Conservation (phyloP, 1,140 invertebrate species). For the Drosophila chauvacae region DNA sequence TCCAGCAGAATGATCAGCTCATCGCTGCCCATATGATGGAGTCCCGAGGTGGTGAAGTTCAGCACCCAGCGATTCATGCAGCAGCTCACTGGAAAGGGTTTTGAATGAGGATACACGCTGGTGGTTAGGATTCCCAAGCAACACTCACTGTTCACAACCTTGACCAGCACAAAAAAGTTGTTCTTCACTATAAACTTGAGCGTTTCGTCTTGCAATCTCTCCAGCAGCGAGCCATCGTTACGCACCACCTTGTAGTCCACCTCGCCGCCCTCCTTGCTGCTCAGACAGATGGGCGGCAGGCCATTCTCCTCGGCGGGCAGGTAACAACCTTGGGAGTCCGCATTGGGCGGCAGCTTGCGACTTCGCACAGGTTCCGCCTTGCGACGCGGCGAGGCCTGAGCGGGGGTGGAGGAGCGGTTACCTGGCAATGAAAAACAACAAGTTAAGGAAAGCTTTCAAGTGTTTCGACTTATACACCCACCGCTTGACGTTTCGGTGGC, state of each 20-base stretch:
- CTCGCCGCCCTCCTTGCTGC: conserved; percentile 77
- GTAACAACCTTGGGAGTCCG: conserved; percentile 86
- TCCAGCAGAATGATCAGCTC: conserved; percentile 93
- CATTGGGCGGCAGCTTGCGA: conserved; percentile 80
- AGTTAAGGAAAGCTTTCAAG: too few species aligned
- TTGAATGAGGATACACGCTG: conserved; percentile 11
- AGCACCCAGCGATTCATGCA: conserved; percentile 92
- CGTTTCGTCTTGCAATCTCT: conserved; percentile 87
- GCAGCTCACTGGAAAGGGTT: conserved; percentile 89
- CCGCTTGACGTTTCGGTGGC: conserved; percentile 55
- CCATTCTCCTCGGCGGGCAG: conserved; percentile 86
- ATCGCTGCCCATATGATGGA: conserved; percentile 93
- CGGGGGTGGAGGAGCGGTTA: conserved; percentile 39
- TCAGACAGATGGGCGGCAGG: conserved; percentile 85
- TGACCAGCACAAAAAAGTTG: conserved; percentile 91
- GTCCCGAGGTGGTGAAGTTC: conserved; percentile 92
- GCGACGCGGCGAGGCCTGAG: conserved; percentile 65
- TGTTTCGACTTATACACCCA: background rate
- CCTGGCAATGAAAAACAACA: conserved; percentile 1
- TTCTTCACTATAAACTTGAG: conserved; percentile 92
- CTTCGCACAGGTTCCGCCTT: conserved; percentile 61
- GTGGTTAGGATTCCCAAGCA: accelerated
- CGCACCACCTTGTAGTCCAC: conserved; percentile 86
- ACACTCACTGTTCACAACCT: conserved; percentile 90
- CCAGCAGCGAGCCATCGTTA: conserved; percentile 85